phyloP scores from a whole-genome alignment of 2,113 vertebrate species.

The Eulacestoma nigropectus region DNA sequence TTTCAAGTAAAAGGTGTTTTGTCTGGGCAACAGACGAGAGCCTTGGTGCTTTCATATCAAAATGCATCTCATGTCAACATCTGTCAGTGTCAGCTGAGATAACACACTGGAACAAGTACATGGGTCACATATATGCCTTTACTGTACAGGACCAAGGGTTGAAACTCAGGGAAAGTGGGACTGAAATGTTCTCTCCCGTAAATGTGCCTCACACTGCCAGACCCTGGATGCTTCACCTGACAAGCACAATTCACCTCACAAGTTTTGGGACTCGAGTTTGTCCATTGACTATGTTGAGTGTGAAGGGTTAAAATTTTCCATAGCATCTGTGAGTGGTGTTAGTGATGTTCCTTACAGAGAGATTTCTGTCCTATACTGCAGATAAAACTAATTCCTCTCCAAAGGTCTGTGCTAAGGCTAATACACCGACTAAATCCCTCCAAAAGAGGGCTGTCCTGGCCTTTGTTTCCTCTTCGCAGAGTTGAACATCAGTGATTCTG shows the following conservation, averaged over 20 bases:
- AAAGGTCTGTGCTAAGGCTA: not conserved
- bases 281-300: not conserved
- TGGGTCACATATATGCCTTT: not conserved
- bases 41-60: not conserved
- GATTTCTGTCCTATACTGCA: not conserved
- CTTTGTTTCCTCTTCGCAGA: not conserved
- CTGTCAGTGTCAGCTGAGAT: not conserved
- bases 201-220: not conserved
- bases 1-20: not conserved
- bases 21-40: not conserved
- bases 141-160: not conserved
- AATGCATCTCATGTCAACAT: not conserved
- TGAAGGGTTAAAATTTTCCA: not conserved
- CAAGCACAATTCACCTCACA: not conserved
- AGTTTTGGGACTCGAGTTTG: not conserved
- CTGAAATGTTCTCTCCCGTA: not conserved
- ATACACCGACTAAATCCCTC: not conserved
- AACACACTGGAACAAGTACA: not conserved
- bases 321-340: not conserved
- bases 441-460: constrained; percentile 36
- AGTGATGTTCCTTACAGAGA: not conserved
- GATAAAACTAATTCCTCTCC: not conserved
- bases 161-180: not conserved
- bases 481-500: not conserved
- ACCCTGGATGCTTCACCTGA: not conserved